These are phyloP conservation scores for Ranitomeya variabilis DNA, from an alignment of 2,113 vertebrate genomes.

Conservation along the genomic window DNA sequence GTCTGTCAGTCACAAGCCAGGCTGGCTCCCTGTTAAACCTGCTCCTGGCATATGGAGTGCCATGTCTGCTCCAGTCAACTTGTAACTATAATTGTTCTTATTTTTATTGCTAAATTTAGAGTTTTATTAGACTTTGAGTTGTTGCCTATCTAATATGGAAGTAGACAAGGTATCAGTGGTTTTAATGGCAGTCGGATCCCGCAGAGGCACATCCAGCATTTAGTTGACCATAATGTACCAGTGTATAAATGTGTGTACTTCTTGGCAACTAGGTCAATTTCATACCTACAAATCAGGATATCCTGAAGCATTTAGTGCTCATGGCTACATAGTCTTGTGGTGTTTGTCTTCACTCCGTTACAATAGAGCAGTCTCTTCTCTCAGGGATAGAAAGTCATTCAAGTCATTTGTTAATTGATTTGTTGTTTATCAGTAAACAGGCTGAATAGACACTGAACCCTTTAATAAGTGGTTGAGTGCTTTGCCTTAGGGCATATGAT, in stretches of 20 bases:
- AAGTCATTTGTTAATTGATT: conserved; percentile 36
- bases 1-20: conserved; percentile 25
- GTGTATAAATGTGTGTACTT: background rate
- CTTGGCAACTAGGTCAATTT: background rate
- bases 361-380: conserved; percentile 14
- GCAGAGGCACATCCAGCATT: too few relatives aligned
- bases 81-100: background rate
- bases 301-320: background rate
- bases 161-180: too few relatives aligned
- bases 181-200: too few relatives aligned
- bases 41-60: background rate
- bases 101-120: background rate
- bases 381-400: background rate
- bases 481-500: conserved; percentile 24
- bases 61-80: background rate
- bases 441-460: conserved; percentile 29
- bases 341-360: background rate
- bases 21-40: background rate
- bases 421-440: conserved; percentile 41
- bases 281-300: background rate
- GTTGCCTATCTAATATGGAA: too few relatives aligned
- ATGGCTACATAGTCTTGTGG: background rate
- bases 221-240: too few relatives aligned
- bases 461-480: conserved; percentile 19
- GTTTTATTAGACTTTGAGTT: too few relatives aligned